Evolutionary conservation across 2,113 vertebrate species (phyloP), one percentile per base, ranked within the genome.

Genomic region (Perca fluviatilis): DNA sequence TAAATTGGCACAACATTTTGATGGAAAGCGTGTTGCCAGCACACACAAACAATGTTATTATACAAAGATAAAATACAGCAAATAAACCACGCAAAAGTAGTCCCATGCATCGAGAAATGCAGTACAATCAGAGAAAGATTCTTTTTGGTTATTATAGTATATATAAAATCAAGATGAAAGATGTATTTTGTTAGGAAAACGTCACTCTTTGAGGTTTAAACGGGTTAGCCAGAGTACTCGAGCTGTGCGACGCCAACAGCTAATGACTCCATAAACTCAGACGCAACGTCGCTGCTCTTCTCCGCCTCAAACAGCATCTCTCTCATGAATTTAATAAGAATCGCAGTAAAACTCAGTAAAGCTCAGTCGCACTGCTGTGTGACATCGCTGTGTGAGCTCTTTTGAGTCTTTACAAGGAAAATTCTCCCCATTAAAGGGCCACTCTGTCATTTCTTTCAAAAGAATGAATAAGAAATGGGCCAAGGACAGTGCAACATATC

Each of bases 241-340:
- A 83, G 50, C 77, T 54, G 30, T 43, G 74, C 60, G 64, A 83
- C 72, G 64, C 64, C 58, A 46, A 73, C 70, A 74, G 15, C 77
- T 78, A 90, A 89, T 77, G 47, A 67, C 53, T 89, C 85, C 77
- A 90, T 92, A 88, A 91, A 86, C 61, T 69, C 72, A 23, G 50
- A 66, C 4, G 47, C 79, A 1, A 36, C 36, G 67, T 49, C 36
- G 63, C 79, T 30, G 49, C 82, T 84, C 84, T 63, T 77, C 86
- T 85, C 77, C 27, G 49, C 58, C 88, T 90, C 84, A 77, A 88
- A 89, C 82, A 74, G 77, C 88, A 74, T 67, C 89, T 75, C 85
- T 62, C 80, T 84, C 69, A 77, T 88, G 88, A 76, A 74, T 85
- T 93, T 87, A 87, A 93, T 88, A 88, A 85, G 82, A 81, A 27